Base-by-base conservation (phyloP, 2,888 invertebrate species). In the Nemoura dubitans region DNA sequence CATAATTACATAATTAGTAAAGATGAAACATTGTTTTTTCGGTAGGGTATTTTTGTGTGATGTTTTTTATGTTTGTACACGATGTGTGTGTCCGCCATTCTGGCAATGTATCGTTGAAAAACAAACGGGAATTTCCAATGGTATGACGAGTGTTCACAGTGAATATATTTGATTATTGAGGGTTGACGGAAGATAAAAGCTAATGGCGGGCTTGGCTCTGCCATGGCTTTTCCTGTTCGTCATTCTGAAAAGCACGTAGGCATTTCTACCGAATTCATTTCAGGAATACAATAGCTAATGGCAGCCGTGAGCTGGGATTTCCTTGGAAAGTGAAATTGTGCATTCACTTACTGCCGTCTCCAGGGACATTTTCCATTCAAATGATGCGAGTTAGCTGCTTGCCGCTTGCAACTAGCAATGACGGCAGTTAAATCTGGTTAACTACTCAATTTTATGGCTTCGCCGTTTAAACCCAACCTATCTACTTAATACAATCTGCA, bases 1-100 rank as follows among this genome's bases (percentile, higher is more conserved):
- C 81, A 25, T 27, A 28, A 81, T 81, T 81, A 29, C 59, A 59
- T 59, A 59, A 59, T 59, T 59, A 59, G 59, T 59, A 59, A 59
- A 59, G 59, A 59, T 59, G 59, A 59, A 59, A 59, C 59, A 59
- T 59, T 59, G 59, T 21, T 10, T 59, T 16, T 59, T 59, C 21
- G 5, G 36, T 10, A 36, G 5, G 21, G n/a, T 77, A 14, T 77
- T 2, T 16, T 26, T 26, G 77, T 77, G 26, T 77, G 77, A 77
- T 77, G 36, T 10, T 36, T 3, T 36, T 36, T 3, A 6, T 36
- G 36, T 36, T 36, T 36, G 36, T 36, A 36, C n/a, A n/a, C n/a
- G 36, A 6, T 6, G 36, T 36, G 36, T 36, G 36, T 36, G 36
- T 36, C 5, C 10, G 36, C 10, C 36, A 36, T 36, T 10, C 36